Conservation (phyloP, 37 sponge, comb jelly and placozoan genomes). For the Axinella damicornis region DNA sequence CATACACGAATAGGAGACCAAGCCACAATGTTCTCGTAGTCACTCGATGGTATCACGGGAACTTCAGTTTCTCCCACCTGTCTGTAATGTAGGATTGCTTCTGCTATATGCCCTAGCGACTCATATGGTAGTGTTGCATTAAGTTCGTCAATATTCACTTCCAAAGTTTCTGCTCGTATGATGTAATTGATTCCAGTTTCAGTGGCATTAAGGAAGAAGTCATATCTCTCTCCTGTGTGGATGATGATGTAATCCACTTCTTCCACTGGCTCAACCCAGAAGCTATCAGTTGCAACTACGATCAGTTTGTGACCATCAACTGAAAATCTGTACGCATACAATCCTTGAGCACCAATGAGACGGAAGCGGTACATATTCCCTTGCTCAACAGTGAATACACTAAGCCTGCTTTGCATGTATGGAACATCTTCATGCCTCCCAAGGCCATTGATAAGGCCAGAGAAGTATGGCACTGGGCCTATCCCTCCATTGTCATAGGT, state of each 20-base stretch:
- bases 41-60: background rate
- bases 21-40: constrained; percentile 16
- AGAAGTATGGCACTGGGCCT: constrained; percentile 54
- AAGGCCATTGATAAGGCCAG: constrained; percentile 65
- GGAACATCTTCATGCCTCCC: constrained; percentile 50
- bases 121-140: constrained; percentile 37
- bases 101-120: constrained; percentile 34
- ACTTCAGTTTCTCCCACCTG: background rate
- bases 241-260: constrained; percentile 77
- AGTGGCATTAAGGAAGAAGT: constrained; percentile 61
- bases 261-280: constrained; percentile 36
- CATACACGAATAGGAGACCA: constrained; percentile 10
- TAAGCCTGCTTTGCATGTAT: constrained; percentile 33
- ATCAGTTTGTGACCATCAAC: constrained; percentile 79
- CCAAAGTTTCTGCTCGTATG: constrained; percentile 82
- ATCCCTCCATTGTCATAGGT: constrained; percentile 14
- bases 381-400: constrained; percentile 39
- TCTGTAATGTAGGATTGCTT: constrained; percentile 78
- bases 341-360: constrained; percentile 66
- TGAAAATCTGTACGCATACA: constrained; percentile 61
- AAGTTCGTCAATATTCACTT: constrained; percentile 21
- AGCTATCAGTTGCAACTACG: constrained; percentile 76
- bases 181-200: constrained; percentile 44
- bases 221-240: constrained; percentile 84
- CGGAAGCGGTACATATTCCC: constrained; percentile 75